phyloP scores from a whole-genome alignment of 2,888 invertebrate genomes.

The Nomada ferruginata region DNA sequence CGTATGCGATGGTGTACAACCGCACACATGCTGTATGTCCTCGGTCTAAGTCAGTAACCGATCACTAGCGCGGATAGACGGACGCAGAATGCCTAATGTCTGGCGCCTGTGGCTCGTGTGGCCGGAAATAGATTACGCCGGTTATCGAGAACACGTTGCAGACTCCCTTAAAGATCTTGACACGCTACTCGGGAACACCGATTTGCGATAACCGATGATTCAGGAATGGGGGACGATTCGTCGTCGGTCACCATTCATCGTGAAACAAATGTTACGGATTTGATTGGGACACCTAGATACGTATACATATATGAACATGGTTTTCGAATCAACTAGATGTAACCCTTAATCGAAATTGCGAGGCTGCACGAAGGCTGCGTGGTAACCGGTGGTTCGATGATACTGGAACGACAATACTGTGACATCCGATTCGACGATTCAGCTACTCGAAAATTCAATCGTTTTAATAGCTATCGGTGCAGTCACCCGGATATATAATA shows the following conservation, averaged over 20 bases:
- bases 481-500: too few relatives aligned
- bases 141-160: conserved; percentile 64
- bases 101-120: conserved; percentile 67
- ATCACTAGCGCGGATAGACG: conserved; percentile 58
- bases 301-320: neutral
- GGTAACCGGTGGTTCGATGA: neutral
- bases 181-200: conserved; percentile 20
- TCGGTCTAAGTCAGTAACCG: conserved; percentile 63
- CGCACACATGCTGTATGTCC: conserved; percentile 45
- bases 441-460: too few relatives aligned
- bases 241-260: too few relatives aligned
- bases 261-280: too few relatives aligned
- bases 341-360: too few relatives aligned
- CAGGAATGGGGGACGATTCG: neutral
- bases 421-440: too few relatives aligned
- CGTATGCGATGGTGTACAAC: conserved; percentile 4
- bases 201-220: conserved; percentile 25
- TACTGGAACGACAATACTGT: too few relatives aligned
- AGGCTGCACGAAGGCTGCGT: too few relatives aligned
- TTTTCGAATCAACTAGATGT: too few relatives aligned
- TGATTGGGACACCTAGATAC: conserved; percentile 1
- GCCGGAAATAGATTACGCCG: conserved; percentile 68
- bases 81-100: conserved; percentile 68
- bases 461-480: too few relatives aligned
- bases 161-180: conserved; percentile 34